These are phyloP conservation scores for Argentina silus DNA, from an alignment of 2,797 vertebrate species.

Conservation along the genomic window DNA sequence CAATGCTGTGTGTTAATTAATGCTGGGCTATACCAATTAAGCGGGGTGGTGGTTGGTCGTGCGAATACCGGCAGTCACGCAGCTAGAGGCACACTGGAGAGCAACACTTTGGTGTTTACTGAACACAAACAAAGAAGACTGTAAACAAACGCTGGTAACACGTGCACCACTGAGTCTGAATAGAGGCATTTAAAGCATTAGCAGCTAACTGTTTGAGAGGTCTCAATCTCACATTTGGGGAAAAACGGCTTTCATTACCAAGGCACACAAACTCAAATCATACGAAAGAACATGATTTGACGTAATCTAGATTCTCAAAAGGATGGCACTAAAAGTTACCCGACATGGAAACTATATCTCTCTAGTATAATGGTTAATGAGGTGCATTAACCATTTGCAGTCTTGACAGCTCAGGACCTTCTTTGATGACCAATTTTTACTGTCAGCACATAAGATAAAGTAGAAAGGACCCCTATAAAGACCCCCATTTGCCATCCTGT, in stretches of 20 bases:
- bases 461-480: too few species aligned
- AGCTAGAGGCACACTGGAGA: constrained; percentile 58
- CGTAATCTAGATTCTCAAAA: neutral
- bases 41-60: constrained; percentile 68
- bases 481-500: too few species aligned
- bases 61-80: constrained; percentile 75
- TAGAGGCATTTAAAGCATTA: constrained; percentile 27
- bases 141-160: constrained; percentile 60
- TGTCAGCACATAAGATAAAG: too few species aligned
- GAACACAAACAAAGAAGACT: constrained; percentile 64
- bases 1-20: constrained; percentile 73
- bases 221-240: neutral
- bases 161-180: constrained; percentile 51
- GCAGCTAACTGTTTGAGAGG: too few species aligned
- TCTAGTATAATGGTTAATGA: too few species aligned
- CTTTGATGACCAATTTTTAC: too few species aligned
- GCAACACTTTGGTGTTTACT: constrained; percentile 68
- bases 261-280: neutral
- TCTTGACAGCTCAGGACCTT: too few species aligned
- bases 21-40: constrained; percentile 75
- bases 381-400: too few species aligned
- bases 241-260: neutral
- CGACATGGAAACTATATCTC: too few species aligned
- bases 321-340: neutral
- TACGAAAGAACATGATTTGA: neutral